These are phyloP conservation scores for Acipenser transmontanus DNA, from an alignment of 2,797 vertebrate genomes.

Conservation along the genomic window DNA sequence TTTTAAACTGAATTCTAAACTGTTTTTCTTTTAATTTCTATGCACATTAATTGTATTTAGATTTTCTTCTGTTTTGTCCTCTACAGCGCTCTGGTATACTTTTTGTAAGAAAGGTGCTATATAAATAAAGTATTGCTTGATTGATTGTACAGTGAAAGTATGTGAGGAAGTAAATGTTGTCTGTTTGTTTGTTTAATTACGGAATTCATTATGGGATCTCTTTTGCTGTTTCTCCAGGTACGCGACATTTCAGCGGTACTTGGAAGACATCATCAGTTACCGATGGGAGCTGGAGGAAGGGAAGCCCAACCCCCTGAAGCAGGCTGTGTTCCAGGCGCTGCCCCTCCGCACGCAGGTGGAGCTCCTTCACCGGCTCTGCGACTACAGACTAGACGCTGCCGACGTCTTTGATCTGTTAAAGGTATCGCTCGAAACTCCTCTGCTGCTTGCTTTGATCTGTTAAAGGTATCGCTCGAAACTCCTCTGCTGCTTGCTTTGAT, in stretches of 20 bases:
- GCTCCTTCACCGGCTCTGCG: constrained; percentile 89
- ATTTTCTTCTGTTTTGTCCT: too few relatives aligned
- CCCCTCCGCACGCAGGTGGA: constrained; percentile 81
- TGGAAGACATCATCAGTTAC: constrained; percentile 96
- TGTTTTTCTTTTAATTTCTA: too few relatives aligned
- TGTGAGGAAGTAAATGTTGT: too few relatives aligned
- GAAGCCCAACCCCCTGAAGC: constrained; percentile 85
- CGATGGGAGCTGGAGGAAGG: constrained; percentile 97
- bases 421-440: constrained; percentile 50
- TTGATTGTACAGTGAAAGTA: too few relatives aligned
- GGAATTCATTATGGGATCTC: too few relatives aligned
- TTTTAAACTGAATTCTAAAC: too few relatives aligned
- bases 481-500: constrained; percentile 82
- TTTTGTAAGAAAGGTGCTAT: too few relatives aligned
- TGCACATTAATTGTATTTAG: too few relatives aligned
- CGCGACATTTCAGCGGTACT: constrained; percentile 82
- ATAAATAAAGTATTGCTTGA: too few relatives aligned
- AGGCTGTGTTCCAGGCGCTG: constrained; percentile 75
- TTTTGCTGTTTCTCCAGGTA: constrained; percentile 49
- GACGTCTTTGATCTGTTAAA: constrained; percentile 96
- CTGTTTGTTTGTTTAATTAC: too few relatives aligned
- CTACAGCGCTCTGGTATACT: too few relatives aligned
- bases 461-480: too few relatives aligned
- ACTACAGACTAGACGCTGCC: constrained; percentile 91
- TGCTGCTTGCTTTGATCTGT: background rate